These are phyloP conservation scores for Brevipalpus yothersi DNA, from an alignment of 1,140 invertebrate genomes.

Conservation along the genomic window DNA sequence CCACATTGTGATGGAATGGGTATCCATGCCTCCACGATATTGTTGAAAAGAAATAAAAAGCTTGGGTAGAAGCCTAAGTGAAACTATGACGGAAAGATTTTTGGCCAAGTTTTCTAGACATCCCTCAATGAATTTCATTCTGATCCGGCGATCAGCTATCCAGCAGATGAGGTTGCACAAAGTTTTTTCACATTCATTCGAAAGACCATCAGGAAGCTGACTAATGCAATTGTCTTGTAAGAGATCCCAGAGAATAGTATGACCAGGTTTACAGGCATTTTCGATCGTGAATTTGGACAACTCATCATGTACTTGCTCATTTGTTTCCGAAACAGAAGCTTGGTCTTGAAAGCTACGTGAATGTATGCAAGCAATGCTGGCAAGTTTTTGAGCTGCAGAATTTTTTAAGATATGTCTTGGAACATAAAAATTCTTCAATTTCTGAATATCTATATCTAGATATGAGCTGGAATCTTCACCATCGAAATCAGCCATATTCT, in stretches of 20 bases:
- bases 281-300: neutral
- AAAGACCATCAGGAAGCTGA: slow-evolving; percentile 58
- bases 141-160: slow-evolving; percentile 56
- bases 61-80: slow-evolving; percentile 60
- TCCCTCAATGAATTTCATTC: slow-evolving; percentile 82
- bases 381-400: neutral
- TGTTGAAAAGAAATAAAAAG: slow-evolving; percentile 74
- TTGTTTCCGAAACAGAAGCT: neutral
- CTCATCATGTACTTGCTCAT: neutral
- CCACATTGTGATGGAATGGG: slow-evolving; percentile 32
- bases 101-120: slow-evolving; percentile 67
- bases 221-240: slow-evolving; percentile 70
- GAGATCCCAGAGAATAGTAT: slow-evolving; percentile 75
- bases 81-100: slow-evolving; percentile 66
- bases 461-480: slow-evolving; percentile 50
- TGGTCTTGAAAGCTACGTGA: neutral
- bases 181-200: slow-evolving; percentile 68
- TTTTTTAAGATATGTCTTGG: neutral
- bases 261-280: slow-evolving; percentile 52
- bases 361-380: neutral
- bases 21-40: slow-evolving; percentile 29
- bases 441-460: slow-evolving; percentile 34
- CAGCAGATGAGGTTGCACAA: slow-evolving; percentile 55
- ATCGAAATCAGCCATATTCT: slow-evolving; percentile 80
- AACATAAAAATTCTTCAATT: slow-evolving; percentile 27